phyloP scores from a whole-genome alignment of 1,140 invertebrate species.

The Nautilus pompilius region DNA sequence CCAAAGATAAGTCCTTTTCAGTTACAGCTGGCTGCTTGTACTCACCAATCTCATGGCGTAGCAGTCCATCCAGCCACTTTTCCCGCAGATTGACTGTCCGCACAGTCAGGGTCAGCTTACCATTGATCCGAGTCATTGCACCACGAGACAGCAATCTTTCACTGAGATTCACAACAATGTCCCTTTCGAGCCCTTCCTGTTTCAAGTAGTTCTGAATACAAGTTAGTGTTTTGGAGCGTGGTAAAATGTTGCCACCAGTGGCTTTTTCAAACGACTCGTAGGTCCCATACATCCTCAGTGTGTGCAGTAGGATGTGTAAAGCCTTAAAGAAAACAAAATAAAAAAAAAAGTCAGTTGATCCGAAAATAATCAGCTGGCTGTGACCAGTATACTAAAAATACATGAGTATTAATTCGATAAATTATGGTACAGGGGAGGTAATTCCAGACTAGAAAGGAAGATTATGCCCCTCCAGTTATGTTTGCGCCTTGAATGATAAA shows the following conservation, averaged over 20 bases:
- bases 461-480: too few relatives aligned
- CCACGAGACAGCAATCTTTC: constrained; percentile 42
- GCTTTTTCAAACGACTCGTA: constrained; percentile 49
- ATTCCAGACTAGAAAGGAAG: too few relatives aligned
- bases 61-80: constrained; percentile 44
- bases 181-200: constrained; percentile 12
- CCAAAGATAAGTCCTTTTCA: too few relatives aligned
- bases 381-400: too few relatives aligned
- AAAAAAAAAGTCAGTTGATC: neutral
- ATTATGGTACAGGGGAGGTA: too few relatives aligned
- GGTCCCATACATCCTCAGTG: constrained; percentile 36
- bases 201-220: constrained; percentile 34
- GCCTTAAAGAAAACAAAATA: constrained; percentile 26
- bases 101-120: constrained; percentile 37
- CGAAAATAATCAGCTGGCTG: neutral
- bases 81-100: constrained; percentile 39
- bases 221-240: constrained; percentile 28
- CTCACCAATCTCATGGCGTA: constrained; percentile 48
- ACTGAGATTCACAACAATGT: constrained; percentile 32
- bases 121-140: constrained; percentile 44
- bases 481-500: too few relatives aligned
- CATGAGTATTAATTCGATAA: too few relatives aligned
- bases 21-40: too few relatives aligned
- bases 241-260: constrained; percentile 36
- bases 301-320: constrained; percentile 39